Percentiles rank a stretch among this genome's conserved stretches.
Evolutionary conservation across 2,888 invertebrate genomes (phyloP).

Genomic region (Cataglyphis altisquamis): DNA sequence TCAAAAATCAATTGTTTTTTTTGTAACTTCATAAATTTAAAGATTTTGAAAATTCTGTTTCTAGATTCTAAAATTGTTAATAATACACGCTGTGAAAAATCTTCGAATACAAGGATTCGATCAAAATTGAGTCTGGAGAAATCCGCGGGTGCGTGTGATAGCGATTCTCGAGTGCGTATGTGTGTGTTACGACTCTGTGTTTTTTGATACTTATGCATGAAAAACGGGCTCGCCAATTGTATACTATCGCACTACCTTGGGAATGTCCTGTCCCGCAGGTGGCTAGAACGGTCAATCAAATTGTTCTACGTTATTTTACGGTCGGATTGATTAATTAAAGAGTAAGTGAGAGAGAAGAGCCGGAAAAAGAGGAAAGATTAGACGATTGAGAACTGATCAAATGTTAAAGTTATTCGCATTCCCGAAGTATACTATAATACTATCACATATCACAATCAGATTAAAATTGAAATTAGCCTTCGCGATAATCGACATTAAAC

Average conservation of each 20-base stretch:
- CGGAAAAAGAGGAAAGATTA: conserved; percentile 40
- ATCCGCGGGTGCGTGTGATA: conserved; percentile 19
- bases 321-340: conserved; percentile 63
- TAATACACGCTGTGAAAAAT: neutral
- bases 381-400: conserved; percentile 36
- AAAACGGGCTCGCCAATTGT: conserved; percentile 71
- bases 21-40: neutral
- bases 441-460: conserved; percentile 59
- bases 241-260: conserved; percentile 91
- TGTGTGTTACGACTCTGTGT: conserved; percentile 45
- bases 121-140: neutral
- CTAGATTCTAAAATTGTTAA: conserved; percentile 3
- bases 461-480: conserved; percentile 47
- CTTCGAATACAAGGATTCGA: conserved; percentile 1
- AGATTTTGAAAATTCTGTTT: neutral
- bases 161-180: conserved; percentile 44
- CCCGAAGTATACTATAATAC: conserved; percentile 63
- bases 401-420: conserved; percentile 62
- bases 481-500: conserved; percentile 1
- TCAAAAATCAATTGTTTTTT: neutral
- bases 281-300: conserved; percentile 88
- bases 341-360: conserved; percentile 53
- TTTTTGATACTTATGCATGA: conserved; percentile 68
- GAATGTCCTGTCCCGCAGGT: conserved; percentile 97
- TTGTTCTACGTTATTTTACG: conserved; percentile 72